A percentile compares a stretch with the other conserved stretches of the same genome.
Evolutionary conservation across 2,113 vertebrate genomes (phyloP).

Genomic region (Gavialis gangeticus): DNA sequence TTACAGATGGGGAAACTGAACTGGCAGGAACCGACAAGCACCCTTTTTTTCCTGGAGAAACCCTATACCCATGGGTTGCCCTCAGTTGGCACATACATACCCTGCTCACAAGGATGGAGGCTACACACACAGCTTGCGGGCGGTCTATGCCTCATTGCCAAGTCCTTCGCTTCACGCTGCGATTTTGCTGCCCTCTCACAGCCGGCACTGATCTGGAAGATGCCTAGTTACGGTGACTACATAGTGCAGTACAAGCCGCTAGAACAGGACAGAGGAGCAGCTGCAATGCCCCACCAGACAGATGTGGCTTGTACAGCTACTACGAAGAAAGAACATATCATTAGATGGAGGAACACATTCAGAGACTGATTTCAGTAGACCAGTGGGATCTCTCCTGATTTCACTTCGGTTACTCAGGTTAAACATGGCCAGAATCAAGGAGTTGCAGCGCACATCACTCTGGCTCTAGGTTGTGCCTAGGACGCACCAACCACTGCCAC

Average conservation of each 20-base stretch:
- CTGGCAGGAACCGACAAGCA: too few relatives aligned
- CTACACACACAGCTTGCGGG: too few relatives aligned
- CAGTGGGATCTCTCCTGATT: not conserved
- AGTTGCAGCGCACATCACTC: not conserved
- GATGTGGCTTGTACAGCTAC: not conserved
- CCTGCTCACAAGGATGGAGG: not conserved
- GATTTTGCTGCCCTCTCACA: not conserved
- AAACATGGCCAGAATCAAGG: not conserved
- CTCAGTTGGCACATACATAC: not conserved
- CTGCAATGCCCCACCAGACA: not conserved
- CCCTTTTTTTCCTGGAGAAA: not conserved
- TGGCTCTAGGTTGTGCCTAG: not conserved
- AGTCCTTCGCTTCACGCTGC: not conserved
- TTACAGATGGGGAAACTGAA: not conserved
- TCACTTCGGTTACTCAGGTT: not conserved
- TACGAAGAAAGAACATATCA: accelerated
- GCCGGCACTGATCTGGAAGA: not conserved
- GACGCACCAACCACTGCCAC: too few relatives aligned
- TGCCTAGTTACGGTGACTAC: accelerated
- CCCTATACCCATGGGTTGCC: too few relatives aligned
- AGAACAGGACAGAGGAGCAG: not conserved
- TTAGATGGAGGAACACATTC: not conserved
- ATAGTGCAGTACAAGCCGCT: not conserved
- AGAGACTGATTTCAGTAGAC: not conserved
- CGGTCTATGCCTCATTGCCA: not conserved